Conservation (phyloP, 2,113 vertebrate species). For the Raphicerus campestris region DNA sequence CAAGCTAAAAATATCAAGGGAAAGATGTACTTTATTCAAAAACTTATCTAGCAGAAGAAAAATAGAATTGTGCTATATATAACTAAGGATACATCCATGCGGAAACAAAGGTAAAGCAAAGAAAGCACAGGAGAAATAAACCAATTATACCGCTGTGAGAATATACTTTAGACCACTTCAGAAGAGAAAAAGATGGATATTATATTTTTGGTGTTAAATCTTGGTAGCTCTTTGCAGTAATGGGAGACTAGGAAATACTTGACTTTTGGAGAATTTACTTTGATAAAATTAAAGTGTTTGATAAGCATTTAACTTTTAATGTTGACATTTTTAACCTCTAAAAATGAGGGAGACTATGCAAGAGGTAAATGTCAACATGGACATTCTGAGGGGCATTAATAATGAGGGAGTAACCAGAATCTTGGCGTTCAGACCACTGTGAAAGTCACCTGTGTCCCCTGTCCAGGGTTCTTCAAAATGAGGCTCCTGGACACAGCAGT, state of each 20-base stretch:
- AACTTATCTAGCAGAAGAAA: neutral
- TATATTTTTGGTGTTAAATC: neutral
- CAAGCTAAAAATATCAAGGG: neutral
- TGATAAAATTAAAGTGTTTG: conserved; percentile 11
- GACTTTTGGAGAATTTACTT: conserved; percentile 7
- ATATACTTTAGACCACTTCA: neutral
- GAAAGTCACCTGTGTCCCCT: neutral
- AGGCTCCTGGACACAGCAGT: neutral
- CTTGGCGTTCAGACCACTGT: neutral
- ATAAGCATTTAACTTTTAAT: conserved; percentile 11
- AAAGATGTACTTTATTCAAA: conserved; percentile 16
- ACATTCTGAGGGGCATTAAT: neutral
- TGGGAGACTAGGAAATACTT: neutral
- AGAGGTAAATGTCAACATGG: neutral
- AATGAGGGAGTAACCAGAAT: neutral
- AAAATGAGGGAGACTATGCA: neutral
- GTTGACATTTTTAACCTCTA: neutral
- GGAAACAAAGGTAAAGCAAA: neutral
- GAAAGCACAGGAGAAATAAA: neutral
- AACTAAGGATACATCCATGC: neutral
- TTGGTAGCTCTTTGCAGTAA: neutral
- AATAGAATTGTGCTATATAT: neutral
- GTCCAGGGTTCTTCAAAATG: neutral
- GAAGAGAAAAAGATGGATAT: neutral
- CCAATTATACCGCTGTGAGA: neutral